Evolutionary conservation across 2,797 vertebrate genomes (phyloP), one percentile per base, ranked within the genome.

Genomic region (Gallinago solitaria): DNA sequence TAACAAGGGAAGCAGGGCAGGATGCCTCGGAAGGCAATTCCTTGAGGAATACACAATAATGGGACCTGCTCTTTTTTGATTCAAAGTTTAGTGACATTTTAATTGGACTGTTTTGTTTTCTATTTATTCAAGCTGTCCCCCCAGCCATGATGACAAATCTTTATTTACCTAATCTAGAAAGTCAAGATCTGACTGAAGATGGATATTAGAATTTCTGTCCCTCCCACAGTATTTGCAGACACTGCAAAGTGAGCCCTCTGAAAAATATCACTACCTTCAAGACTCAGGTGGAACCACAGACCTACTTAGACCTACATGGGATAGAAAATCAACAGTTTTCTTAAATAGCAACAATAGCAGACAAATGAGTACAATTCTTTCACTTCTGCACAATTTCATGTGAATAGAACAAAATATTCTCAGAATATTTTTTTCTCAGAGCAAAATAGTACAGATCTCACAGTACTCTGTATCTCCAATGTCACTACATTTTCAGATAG

Each of bases 91-190:
- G 33, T 27, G 39, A 41, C 19, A 16, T 23, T 75, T 88, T 56
- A 33, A 57, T 5, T 23, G 25, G 27, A 45, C 27, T n/a, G 25
- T 5, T 84, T 71, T n/a, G 30, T 41, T 84, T 83, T 41, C 32
- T 79, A 12, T 28, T 87, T 61, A 37, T 65, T 24, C 33, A 61
- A 45, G 45, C n/a, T 39, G 43, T 27, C 25, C 20, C 12, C 16
- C 2, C 24, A 25, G 11, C 5, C 23, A 20, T 0, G 0, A 65
- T 2, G 12, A 67, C 13, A 70, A 61, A n/a, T 25, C 13, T 53
- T 54, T 54, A 6, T 57, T 69, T 50, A 32, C 18, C 51, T 33
- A 4, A 2, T 33, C 23, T 33, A 8, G 30, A 35, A 91, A 83
- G 32, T 51, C 20, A 71, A 84, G 45, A 73, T 18, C 10, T 50